Evolutionary conservation across 2,888 invertebrate species (phyloP).

Genomic region (Diplolepis rosae): DNA sequence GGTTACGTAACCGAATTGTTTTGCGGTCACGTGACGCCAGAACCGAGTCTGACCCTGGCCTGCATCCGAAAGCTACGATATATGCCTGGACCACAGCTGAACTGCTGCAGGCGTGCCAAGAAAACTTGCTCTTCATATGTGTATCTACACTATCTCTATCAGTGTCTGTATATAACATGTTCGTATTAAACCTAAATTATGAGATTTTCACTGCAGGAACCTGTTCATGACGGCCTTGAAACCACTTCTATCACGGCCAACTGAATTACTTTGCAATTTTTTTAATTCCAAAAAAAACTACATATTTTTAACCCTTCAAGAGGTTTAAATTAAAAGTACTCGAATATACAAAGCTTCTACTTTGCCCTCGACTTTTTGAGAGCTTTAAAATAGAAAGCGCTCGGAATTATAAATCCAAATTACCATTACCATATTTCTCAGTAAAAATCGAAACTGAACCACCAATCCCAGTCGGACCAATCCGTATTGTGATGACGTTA

Average conservation of each 20-base stretch:
- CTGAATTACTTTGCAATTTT: background rate
- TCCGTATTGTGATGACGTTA: too few relatives aligned
- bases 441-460: too few relatives aligned
- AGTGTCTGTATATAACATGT: conserved; percentile 8
- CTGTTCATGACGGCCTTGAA: background rate
- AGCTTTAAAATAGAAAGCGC: too few relatives aligned
- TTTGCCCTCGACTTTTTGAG: too few relatives aligned
- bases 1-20: conserved; percentile 55
- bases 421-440: too few relatives aligned
- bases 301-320: too few relatives aligned
- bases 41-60: conserved; percentile 60
- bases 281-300: too few relatives aligned
- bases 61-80: conserved; percentile 49
- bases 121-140: conserved; percentile 46
- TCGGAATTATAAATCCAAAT: too few relatives aligned
- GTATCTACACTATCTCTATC: conserved; percentile 26
- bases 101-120: conserved; percentile 57
- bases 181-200: background rate
- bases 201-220: background rate
- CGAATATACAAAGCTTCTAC: too few relatives aligned
- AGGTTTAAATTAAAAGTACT: too few relatives aligned
- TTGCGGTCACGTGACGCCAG: conserved; percentile 56
- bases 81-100: conserved; percentile 45
- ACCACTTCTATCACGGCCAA: background rate
- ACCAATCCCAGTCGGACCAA: too few relatives aligned